Percentiles rank a stretch among this genome's conserved stretches.
phyloP scores from a whole-genome alignment of 2,888 invertebrate genomes.

The Hoplodrina ambigua region DNA sequence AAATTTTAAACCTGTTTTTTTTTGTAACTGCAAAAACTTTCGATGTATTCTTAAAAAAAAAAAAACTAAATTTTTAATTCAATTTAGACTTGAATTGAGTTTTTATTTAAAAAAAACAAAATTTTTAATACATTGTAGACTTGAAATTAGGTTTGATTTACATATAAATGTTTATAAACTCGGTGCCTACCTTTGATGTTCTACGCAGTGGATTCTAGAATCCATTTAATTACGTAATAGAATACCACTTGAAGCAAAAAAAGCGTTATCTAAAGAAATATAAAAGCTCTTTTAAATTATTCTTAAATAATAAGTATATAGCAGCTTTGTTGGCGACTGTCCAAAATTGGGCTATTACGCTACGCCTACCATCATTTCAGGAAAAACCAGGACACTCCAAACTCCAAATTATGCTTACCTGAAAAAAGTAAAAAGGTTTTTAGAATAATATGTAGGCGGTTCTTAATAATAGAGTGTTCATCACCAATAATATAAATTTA shows the following conservation, averaged over 20 bases:
- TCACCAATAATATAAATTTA: too few relatives aligned
- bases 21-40: background rate
- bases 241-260: background rate
- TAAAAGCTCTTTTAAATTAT: background rate
- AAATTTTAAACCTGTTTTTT: background rate
- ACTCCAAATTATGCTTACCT: conserved; percentile 42
- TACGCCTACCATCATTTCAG: conserved; percentile 4
- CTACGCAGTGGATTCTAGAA: background rate
- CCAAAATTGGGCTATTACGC: background rate
- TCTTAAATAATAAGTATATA: background rate
- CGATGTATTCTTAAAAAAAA: background rate
- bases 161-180: background rate
- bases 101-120: background rate
- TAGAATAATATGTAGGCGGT: conserved; percentile 3
- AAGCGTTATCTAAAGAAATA: background rate
- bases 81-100: background rate
- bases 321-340: background rate
- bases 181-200: background rate
- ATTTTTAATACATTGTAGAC: too few relatives aligned
- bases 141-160: too few relatives aligned
- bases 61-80: conserved; percentile 4
- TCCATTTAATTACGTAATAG: background rate
- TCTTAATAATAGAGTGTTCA: background rate
- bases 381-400: background rate
- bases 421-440: conserved; percentile 35